phyloP scores from a whole-genome alignment of 2,797 vertebrate genomes.

The Pagetopsis macropterus region DNA sequence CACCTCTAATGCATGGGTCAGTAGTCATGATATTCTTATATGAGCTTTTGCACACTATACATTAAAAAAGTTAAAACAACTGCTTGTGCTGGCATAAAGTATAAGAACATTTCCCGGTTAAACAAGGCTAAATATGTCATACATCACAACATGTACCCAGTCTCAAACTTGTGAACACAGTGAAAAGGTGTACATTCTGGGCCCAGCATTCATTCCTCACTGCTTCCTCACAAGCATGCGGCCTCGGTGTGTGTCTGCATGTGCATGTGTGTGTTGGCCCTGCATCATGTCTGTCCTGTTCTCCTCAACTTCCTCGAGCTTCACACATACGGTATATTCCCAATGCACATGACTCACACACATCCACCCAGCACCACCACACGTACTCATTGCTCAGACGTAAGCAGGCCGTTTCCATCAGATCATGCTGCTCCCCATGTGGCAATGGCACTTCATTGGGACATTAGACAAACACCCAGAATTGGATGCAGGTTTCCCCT shows the following conservation, averaged over 20 bases:
- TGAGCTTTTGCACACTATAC: no score
- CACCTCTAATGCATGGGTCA: no score
- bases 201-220: slow-evolving; percentile 14
- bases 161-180: slow-evolving; percentile 3
- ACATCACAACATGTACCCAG: slow-evolving; percentile 31
- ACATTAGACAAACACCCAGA: slow-evolving; percentile 82
- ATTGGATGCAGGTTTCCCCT: slow-evolving; percentile 82
- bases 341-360: slow-evolving; percentile 45
- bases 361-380: slow-evolving; percentile 27
- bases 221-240: slow-evolving; percentile 26
- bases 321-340: slow-evolving; percentile 51
- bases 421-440: slow-evolving; percentile 73
- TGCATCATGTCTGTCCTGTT: slow-evolving; percentile 45
- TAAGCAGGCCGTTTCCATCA: slow-evolving; percentile 75
- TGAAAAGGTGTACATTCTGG: slow-evolving; percentile 23
- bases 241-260: slow-evolving; percentile 13
- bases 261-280: slow-evolving; percentile 8
- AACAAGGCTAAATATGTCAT: slow-evolving; percentile 25
- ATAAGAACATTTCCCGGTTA: slow-evolving; percentile 23
- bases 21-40: no score
- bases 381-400: slow-evolving; percentile 48
- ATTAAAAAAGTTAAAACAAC: not conserved
- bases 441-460: slow-evolving; percentile 79
- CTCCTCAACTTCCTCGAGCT: slow-evolving; percentile 32
- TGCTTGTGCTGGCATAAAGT: slow-evolving; percentile 23